A percentile compares a stretch with the other conserved stretches of the same genome.
These are phyloP conservation scores for Bruchidius siliquastri DNA, from an alignment of 2,888 invertebrate species.

Conservation along the genomic window DNA sequence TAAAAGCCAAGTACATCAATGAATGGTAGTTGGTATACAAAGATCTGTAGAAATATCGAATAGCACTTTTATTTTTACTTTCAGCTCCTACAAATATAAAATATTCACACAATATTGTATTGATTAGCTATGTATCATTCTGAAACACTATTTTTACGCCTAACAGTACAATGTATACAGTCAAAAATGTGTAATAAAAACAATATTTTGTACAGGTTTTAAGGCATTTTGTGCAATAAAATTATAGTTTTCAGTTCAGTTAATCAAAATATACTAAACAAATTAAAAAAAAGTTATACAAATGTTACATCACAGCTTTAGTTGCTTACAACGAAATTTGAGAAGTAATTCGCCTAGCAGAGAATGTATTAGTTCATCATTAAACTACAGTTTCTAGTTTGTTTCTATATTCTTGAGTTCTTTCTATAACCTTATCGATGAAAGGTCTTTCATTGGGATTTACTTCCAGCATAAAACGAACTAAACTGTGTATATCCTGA, in stretches of 20 bases:
- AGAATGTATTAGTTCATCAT: neutral
- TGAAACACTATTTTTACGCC: neutral
- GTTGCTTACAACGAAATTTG: neutral
- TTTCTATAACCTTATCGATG: conserved; percentile 66
- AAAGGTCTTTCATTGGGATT: conserved; percentile 74
- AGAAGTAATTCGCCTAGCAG: neutral
- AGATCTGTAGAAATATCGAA: too few species aligned
- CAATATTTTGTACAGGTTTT: neutral
- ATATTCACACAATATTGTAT: neutral
- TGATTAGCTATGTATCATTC: neutral
- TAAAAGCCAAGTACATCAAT: too few species aligned
- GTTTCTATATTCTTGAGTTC: conserved; percentile 54
- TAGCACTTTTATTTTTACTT: too few species aligned
- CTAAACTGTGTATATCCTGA: conserved; percentile 65
- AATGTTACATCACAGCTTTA: neutral
- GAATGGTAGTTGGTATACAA: too few species aligned
- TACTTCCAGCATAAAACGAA: conserved; percentile 66
- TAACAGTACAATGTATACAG: neutral
- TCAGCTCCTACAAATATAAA: neutral
- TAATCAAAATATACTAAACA: neutral
- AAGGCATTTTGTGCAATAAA: neutral
- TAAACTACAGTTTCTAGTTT: conserved; percentile 57
- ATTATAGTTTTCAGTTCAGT: neutral
- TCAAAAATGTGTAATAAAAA: neutral
- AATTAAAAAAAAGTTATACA: neutral